A percentile compares a stretch with the other conserved stretches of the same genome.
These are phyloP conservation scores for Chaenogobius annularis DNA, from an alignment of 2,113 vertebrate genomes.

Conservation along the genomic window DNA sequence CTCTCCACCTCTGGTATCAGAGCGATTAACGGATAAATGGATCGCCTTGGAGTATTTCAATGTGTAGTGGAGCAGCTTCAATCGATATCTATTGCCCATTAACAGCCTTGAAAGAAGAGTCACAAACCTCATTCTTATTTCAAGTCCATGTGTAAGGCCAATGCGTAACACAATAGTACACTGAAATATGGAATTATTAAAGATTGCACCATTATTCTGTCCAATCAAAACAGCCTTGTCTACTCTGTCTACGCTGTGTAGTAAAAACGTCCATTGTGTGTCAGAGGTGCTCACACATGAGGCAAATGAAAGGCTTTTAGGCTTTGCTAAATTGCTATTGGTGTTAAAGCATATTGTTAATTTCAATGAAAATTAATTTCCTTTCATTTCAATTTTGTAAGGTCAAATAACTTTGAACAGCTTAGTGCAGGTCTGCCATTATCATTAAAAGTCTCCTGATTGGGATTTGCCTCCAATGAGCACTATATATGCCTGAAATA, in stretches of 20 bases:
- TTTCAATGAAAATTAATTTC: conserved; percentile 78
- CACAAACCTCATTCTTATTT: conserved; percentile 43
- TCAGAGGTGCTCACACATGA: conserved; percentile 28
- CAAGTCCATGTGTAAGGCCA: conserved; percentile 1
- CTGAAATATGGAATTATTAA: conserved; percentile 3
- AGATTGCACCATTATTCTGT: conserved; percentile 7
- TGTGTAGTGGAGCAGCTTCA: conserved; percentile 42
- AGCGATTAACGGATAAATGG: conserved; percentile 76
- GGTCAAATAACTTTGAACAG: conserved; percentile 78
- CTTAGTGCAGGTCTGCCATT: conserved; percentile 63
- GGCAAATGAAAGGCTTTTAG: conserved; percentile 60
- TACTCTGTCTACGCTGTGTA: conserved; percentile 9
- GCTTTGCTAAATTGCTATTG: conserved; percentile 59
- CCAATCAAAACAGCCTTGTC: conserved; percentile 13
- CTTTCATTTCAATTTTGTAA: conserved; percentile 74
- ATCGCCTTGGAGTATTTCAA: conserved; percentile 65
- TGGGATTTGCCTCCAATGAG: conserved; percentile 66
- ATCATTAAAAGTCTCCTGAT: conserved; percentile 76
- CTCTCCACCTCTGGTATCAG: conserved; percentile 59
- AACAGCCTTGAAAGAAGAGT: conserved; percentile 60
- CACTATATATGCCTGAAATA: conserved; percentile 73
- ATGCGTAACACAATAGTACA: conserved; percentile 2
- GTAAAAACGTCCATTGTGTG: conserved; percentile 19
- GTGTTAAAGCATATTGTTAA: conserved; percentile 71
- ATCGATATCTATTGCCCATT: conserved; percentile 73